Evolutionary conservation across 2,113 vertebrate genomes (phyloP), one percentile per base, ranked within the genome.

Genomic region (Ameiurus melas): DNA sequence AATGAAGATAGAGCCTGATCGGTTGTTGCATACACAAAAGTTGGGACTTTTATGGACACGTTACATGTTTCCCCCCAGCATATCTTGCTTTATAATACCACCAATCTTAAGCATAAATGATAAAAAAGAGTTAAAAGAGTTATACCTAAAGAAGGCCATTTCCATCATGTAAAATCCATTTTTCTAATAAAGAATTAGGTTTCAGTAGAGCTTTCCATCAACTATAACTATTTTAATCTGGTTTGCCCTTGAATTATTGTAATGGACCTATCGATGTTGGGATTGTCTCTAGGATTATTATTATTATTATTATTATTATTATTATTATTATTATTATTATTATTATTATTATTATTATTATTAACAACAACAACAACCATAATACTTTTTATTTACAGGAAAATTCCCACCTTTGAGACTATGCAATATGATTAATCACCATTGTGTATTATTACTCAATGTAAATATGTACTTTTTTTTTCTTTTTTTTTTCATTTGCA

Each of bases 381-480:
- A 47, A 47, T 47, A 85, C 84, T 64, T 7, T 43, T 71, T 60
- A 83, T 83, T 83, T 86, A 86, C 58, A 70, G 57, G 77, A 79
- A 58, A 64, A 73, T 47, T 8, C 57, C 57, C 68, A 64, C 51
- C 70, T 84, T 90, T 53, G 85, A 88, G 77, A 86, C 89, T 90
- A 91, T 88, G 89, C 89, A 90, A 91, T 87, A 55, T 86, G 43
- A 66, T 87, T 89, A 85, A 60, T 89, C 64, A 75, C 71, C 22
- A 39, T 51, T 88, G 70, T 88, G 43, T 84, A 57, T 75, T 77
- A 78, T 88, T 84, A 88, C 64, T 90, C 77, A 77, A 60, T 91
- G 89, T 89, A 90, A 88, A 90, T 91, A 91, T 88, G 84, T 84
- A 88, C 66, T 88, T 90, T 85, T 88, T 17, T 85, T 82, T 78